A percentile compares a stretch with the other conserved stretches of the same genome.
Evolutionary conservation across 2,797 vertebrate genomes (phyloP).

Genomic region (Microctenopoma stevenorrisi): DNA sequence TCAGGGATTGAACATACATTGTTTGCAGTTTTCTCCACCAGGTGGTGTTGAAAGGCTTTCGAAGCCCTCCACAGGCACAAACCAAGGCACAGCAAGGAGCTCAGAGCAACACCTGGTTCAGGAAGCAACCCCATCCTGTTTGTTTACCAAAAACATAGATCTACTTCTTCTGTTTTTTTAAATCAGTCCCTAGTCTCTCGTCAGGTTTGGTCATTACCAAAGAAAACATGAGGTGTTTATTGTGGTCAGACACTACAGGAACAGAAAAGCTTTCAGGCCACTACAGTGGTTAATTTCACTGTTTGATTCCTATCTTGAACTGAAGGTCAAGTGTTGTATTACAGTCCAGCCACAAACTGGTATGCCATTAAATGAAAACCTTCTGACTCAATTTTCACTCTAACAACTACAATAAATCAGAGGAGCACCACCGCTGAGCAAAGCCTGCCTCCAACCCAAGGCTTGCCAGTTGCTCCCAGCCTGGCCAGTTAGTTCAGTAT

Average conservation of each 20-base stretch:
- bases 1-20: slow-evolving; percentile 5
- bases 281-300: slow-evolving; percentile 43
- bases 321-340: slow-evolving; percentile 72
- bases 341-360: slow-evolving; percentile 51
- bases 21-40: slow-evolving; percentile 47
- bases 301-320: slow-evolving; percentile 61
- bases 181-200: neutral
- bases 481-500: slow-evolving; percentile 71
- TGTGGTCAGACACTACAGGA: slow-evolving; percentile 20
- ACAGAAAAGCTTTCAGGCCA: slow-evolving; percentile 39
- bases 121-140: slow-evolving; percentile 5
- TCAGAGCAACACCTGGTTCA: neutral
- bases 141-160: slow-evolving; percentile 3
- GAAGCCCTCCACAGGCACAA: neutral
- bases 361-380: slow-evolving; percentile 77
- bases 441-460: slow-evolving; percentile 50
- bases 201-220: slow-evolving; percentile 1
- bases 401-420: slow-evolving; percentile 80
- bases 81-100: neutral
- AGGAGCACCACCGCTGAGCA: slow-evolving; percentile 50
- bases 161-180: neutral
- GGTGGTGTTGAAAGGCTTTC: slow-evolving; percentile 52
- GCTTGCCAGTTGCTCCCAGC: slow-evolving; percentile 58
- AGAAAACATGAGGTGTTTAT: slow-evolving; percentile 35
- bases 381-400: slow-evolving; percentile 78